Evolutionary conservation across 1,140 invertebrate genomes (phyloP).

Genomic region (Nasonia vitripennis): DNA sequence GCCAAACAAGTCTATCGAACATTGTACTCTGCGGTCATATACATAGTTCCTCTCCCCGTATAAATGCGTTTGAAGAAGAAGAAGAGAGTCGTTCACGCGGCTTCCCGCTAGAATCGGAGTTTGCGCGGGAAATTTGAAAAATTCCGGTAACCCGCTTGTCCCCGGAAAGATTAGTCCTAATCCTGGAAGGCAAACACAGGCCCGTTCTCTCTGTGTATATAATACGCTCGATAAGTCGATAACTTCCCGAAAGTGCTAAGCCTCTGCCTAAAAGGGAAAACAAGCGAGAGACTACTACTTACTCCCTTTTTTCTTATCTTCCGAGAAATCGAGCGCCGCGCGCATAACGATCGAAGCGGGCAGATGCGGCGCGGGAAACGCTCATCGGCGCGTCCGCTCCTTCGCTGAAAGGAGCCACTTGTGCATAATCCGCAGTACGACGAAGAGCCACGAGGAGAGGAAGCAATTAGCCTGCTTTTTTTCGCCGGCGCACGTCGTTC

Average conservation of each 20-base stretch:
- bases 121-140: neutral
- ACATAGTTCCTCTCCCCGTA: too few species aligned
- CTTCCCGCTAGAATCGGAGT: neutral
- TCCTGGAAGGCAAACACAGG: neutral
- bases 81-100: too few species aligned
- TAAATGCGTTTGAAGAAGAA: too few species aligned
- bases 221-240: constrained; percentile 35
- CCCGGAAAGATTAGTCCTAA: neutral
- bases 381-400: neutral
- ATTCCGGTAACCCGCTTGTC: neutral
- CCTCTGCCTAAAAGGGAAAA: neutral
- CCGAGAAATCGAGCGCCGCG: neutral
- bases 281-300: neutral
- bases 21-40: too few species aligned
- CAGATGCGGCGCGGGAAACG: neutral
- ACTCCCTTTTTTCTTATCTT: neutral
- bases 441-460: neutral
- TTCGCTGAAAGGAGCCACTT: neutral
- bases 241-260: constrained; percentile 25
- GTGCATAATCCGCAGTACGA: neutral
- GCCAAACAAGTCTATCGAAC: too few species aligned
- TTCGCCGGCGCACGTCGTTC: neutral
- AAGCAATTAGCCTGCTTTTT: neutral
- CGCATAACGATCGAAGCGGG: neutral
- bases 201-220: neutral